Evolutionary conservation across 2,113 vertebrate genomes (phyloP).

Genomic region (Chlamydotis undulata): DNA sequence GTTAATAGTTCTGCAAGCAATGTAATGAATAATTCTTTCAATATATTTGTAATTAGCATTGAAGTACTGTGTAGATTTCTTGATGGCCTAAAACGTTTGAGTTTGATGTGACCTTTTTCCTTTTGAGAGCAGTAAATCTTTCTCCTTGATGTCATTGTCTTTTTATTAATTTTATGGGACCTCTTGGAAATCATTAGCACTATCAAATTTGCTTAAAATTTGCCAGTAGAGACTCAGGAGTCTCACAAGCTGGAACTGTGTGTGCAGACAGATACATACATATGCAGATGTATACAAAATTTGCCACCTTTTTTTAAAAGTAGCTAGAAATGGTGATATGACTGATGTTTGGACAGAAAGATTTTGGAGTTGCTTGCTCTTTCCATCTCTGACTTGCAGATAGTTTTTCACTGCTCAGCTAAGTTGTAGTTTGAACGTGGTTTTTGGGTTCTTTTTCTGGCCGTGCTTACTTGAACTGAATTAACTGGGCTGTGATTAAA

Average conservation of each 20-base stretch:
- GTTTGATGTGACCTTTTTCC: neutral
- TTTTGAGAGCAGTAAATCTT: neutral
- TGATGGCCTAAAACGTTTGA: neutral
- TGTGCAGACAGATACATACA: neutral
- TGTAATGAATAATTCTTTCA: neutral
- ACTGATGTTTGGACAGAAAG: neutral
- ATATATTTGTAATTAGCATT: neutral
- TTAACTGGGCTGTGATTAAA: slow-evolving; percentile 39
- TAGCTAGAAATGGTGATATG: neutral
- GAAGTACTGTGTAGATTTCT: neutral
- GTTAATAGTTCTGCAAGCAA: neutral
- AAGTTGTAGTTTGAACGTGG: neutral
- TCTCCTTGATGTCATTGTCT: neutral
- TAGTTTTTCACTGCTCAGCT: neutral
- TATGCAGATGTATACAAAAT: neutral
- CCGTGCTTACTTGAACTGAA: neutral
- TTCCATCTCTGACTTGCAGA: neutral
- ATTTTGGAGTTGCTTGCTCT: neutral
- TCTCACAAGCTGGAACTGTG: neutral
- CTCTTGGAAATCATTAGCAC: neutral
- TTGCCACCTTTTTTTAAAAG: neutral
- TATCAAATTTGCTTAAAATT: neutral
- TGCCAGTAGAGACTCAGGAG: neutral
- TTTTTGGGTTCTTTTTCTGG: neutral
- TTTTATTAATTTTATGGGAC: neutral